These are phyloP conservation scores for Atta colombica DNA, from an alignment of 1,140 invertebrate genomes.

Conservation along the genomic window DNA sequence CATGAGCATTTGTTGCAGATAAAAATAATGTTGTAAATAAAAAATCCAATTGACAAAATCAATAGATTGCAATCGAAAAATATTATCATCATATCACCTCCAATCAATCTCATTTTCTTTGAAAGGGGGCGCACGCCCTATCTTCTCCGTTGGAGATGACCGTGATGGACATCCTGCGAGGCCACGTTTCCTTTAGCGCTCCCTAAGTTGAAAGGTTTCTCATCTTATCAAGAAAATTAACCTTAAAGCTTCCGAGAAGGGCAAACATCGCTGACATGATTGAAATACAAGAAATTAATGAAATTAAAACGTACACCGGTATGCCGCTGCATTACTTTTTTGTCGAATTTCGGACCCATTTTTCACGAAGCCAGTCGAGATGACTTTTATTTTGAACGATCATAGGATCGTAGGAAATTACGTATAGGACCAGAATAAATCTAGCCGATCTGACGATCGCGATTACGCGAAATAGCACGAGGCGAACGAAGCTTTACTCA, in stretches of 20 bases:
- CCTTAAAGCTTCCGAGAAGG: conserved; percentile 5
- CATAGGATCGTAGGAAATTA: conserved; percentile 10
- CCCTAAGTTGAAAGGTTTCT: conserved; percentile 19
- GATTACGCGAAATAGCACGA: conserved; percentile 41
- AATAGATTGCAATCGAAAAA: background rate
- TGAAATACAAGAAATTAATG: background rate
- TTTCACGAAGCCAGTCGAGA: conserved; percentile 8
- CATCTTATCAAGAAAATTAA: conserved; percentile 29
- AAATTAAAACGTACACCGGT: conserved; percentile 35
- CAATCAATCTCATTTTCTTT: conserved; percentile 15
- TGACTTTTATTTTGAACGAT: background rate
- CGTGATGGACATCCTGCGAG: conserved; percentile 27
- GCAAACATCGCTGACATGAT: conserved; percentile 14
- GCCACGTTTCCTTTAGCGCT: conserved; percentile 7
- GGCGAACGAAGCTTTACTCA: conserved; percentile 44
- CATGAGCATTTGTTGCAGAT: background rate
- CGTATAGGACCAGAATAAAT: background rate
- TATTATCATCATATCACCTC: background rate
- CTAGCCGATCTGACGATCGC: conserved; percentile 30
- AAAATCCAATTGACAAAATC: background rate
- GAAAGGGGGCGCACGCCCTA: background rate
- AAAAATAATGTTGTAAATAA: background rate
- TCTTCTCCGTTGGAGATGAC: conserved; percentile 14
- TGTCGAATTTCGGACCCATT: background rate
- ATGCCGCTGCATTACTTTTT: background rate